Base-by-base conservation (phyloP, 2,113 vertebrate genomes). In the Oryzias melastigma region DNA sequence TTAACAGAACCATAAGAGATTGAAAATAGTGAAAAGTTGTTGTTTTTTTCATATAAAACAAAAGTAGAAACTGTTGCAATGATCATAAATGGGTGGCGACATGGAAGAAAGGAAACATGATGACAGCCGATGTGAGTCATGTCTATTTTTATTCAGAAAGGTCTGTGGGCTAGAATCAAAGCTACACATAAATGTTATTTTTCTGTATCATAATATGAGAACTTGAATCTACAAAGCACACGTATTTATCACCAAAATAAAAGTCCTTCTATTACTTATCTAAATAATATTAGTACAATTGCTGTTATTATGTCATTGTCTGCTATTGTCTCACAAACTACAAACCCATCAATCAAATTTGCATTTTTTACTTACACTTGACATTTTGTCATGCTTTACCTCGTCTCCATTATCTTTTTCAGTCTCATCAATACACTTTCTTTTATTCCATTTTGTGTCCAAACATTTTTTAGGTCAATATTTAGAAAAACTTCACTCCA, bases 81-180 rank as follows among this genome's bases (percentile, higher is more conserved):
- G 47, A 58, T 65, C 19, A 41, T 58, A 59, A 60, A 60, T 7
- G 18, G 29, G 59, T 59, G 59, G 17, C 62, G 73, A 71, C 47
- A 59, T 19, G 14, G 57, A 42, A 69, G 78, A 55, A 59, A 62
- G 84, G 73, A 75, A 66, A 83, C 50, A 75, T 64, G 73, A 51
- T 76, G 79, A 86, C 87, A 87, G 87, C 81, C 82, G 83, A 87
- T 58, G 80, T 88, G 82, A 88, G 69, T 85, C 83, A 81, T 58
- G 52, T 82, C 81, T 86, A 87, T 88, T 89, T 90, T 90, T 90
- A 89, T 88, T 89, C 73, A 60, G 74, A 61, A 66, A 47, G 67
- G 59, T 71, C 71, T 54, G 69, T 81, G 82, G 68, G 61, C 68
- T 71, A 74, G 55, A 70, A 64, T 69, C 68, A 76, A 71, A 75